Percentiles rank a stretch among this genome's conserved stretches.
Conservation (phyloP, 2,888 invertebrate species). For the Cheilosia impressa region DNA sequence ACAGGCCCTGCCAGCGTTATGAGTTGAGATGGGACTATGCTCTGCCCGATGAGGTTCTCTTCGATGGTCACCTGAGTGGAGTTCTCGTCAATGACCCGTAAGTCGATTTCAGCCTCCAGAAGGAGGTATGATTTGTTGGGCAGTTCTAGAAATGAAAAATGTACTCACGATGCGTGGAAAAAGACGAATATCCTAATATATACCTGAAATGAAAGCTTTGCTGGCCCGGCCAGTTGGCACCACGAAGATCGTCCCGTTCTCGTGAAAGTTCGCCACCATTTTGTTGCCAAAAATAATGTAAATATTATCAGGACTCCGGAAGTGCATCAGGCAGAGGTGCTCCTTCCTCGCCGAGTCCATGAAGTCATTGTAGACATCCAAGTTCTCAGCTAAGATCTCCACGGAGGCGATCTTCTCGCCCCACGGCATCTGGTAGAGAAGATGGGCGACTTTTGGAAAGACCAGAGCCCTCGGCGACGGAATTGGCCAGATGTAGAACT, state of each 20-base stretch:
- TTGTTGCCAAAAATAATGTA: conserved; percentile 82
- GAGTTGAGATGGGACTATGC: conserved; percentile 81
- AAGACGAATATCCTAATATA: background rate
- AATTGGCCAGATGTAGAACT: conserved; percentile 83
- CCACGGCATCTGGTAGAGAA: conserved; percentile 83
- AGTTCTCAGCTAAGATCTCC: conserved; percentile 81
- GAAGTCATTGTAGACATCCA: conserved; percentile 82
- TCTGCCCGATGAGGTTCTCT: conserved; percentile 80
- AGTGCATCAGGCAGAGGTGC: conserved; percentile 83
- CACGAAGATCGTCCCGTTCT: conserved; percentile 82
- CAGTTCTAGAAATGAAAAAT: conserved; percentile 78
- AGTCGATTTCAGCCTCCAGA: conserved; percentile 82
- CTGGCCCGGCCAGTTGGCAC: conserved; percentile 81
- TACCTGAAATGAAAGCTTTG: conserved; percentile 80
- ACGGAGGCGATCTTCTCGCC: conserved; percentile 82
- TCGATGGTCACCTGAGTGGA: conserved; percentile 78
- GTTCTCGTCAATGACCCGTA: conserved; percentile 80
- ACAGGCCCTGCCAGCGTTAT: conserved; percentile 80
- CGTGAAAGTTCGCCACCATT: conserved; percentile 80
- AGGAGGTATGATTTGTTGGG: conserved; percentile 81
- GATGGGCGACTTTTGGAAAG: conserved; percentile 82
- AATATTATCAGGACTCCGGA: conserved; percentile 81
- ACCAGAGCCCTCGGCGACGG: conserved; percentile 79
- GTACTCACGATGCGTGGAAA: background rate
- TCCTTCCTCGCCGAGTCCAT: conserved; percentile 82